Conservation (phyloP, 2,113 vertebrate species). For the Cricetomys ansorgei region DNA sequence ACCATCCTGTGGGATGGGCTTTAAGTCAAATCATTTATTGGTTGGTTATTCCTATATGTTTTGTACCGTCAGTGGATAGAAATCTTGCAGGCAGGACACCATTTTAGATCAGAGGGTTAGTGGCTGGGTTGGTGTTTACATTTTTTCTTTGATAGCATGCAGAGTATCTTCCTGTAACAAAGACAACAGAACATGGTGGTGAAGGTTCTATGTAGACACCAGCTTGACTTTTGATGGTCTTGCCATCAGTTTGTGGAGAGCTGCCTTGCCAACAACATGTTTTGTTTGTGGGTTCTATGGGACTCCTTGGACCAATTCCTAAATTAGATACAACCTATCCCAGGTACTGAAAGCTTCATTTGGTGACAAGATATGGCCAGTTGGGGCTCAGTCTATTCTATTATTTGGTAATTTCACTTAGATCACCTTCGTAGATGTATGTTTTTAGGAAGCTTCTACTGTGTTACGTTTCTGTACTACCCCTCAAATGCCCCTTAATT, state of each 20-base stretch:
- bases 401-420: background rate
- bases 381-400: background rate
- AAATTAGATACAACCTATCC: background rate
- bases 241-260: background rate
- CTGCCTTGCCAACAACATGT: background rate
- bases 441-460: background rate
- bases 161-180: background rate
- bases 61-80: background rate
- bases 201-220: background rate
- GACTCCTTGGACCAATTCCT: background rate
- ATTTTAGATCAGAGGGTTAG: background rate
- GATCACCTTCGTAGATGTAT: background rate
- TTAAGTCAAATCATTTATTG: background rate
- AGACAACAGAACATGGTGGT: background rate
- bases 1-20: background rate
- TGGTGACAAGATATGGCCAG: background rate
- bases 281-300: too few relatives aligned
- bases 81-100: background rate
- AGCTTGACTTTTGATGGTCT: background rate
- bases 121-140: background rate
- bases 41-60: background rate
- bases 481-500: background rate
- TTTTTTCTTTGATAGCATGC: background rate
- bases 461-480: background rate
- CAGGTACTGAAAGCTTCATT: background rate